These are phyloP conservation scores for Odontophorus gujanensis DNA, from an alignment of 2,113 vertebrate species.

Conservation along the genomic window DNA sequence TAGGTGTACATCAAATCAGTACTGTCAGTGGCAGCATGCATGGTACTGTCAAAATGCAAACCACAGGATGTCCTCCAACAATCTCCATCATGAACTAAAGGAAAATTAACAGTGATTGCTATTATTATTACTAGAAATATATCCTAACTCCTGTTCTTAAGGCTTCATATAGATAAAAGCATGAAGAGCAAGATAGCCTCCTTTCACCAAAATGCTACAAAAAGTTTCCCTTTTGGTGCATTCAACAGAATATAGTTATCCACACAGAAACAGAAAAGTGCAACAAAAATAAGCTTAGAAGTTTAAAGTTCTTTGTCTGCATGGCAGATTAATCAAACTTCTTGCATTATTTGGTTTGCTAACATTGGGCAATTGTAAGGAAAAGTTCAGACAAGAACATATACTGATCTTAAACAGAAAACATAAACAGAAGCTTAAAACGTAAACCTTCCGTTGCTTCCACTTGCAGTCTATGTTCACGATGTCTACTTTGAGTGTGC, in stretches of 20 bases:
- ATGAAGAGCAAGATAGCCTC: not conserved
- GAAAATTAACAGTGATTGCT: not conserved
- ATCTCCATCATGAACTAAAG: not conserved
- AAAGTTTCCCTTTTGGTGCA: not conserved
- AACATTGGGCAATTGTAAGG: not conserved
- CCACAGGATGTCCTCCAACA: not conserved
- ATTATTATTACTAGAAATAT: not conserved
- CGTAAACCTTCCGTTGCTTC: not conserved
- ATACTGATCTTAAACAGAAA: not conserved
- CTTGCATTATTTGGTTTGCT: not conserved
- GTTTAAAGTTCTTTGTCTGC: not conserved
- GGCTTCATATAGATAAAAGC: not conserved
- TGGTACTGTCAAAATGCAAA: not conserved
- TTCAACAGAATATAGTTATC: not conserved
- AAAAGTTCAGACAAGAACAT: not conserved
- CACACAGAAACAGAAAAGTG: not conserved
- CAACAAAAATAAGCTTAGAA: not conserved
- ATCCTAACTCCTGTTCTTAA: not conserved
- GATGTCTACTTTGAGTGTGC: not conserved
- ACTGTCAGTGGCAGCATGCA: not conserved
- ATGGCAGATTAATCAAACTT: not conserved
- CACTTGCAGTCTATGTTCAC: not conserved
- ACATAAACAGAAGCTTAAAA: not conserved
- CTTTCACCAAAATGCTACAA: not conserved
- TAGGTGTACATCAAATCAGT: not conserved